A percentile compares a stretch with the other conserved stretches of the same genome.
Conservation (phyloP, 92 coral and sea anemone genomes). For the Micromussa lordhowensis region DNA sequence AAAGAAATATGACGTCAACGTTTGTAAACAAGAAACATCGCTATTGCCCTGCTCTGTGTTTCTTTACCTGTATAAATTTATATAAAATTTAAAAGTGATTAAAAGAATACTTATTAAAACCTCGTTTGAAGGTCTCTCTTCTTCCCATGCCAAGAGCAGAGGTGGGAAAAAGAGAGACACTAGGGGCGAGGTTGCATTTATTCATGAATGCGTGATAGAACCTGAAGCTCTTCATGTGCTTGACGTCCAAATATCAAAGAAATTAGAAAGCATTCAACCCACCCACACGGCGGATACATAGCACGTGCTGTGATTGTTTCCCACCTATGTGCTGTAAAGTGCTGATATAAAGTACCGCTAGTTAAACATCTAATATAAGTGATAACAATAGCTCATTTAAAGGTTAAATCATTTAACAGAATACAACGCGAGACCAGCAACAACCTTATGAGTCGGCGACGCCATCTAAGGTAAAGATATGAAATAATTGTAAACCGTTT, state of each 20-base stretch:
- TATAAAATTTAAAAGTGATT: too few species aligned
- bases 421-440: conserved; percentile 14
- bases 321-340: background rate
- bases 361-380: background rate
- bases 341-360: background rate
- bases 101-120: too few species aligned
- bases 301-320: background rate
- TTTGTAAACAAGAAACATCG: too few species aligned
- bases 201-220: too few species aligned
- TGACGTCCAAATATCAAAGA: background rate
- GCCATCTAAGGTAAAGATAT: conserved; percentile 23
- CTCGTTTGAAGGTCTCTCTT: too few species aligned
- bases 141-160: too few species aligned
- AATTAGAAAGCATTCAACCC: background rate
- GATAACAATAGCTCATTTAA: conserved; percentile 19
- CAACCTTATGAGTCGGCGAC: conserved; percentile 44
- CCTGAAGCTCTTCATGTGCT: background rate
- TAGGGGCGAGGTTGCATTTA: too few species aligned
- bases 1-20: too few species aligned
- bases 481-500: background rate
- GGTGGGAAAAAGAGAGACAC: too few species aligned
- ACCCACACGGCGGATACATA: background rate
- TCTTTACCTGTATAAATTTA: too few species aligned
- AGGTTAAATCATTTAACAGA: conserved; percentile 34
- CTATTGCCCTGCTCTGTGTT: too few species aligned